Base-by-base conservation (phyloP, 2,113 vertebrate genomes). In the Anoplopoma fimbria region DNA sequence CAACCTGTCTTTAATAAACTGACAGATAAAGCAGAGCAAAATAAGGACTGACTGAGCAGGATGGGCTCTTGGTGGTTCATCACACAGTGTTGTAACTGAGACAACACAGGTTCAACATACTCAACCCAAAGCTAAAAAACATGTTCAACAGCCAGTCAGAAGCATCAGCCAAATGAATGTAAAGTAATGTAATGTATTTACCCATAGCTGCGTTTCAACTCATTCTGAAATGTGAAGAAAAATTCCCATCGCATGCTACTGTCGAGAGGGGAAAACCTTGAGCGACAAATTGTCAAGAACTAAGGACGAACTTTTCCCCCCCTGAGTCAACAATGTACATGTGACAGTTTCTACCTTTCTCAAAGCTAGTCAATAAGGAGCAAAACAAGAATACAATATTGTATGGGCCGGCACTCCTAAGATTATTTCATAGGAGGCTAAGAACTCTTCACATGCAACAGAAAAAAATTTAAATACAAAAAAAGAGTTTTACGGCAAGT, bases 101-200 rank as follows among this genome's bases (percentile, higher is more conserved):
- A 64, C 27, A 29, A n/a, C 25, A 63, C 58, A 40, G 62, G 19
- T 55, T 72, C 49, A 76, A n/a, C n/a, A n/a, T n/a, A n/a, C n/a
- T n/a, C n/a, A n/a, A n/a, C n/a, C n/a, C n/a, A n/a, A n/a, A n/a
- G n/a, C 17, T 47, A 4, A 33, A 68, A 25, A 33, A 17, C 42
- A 36, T 53, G 12, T 70, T 61, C 19, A 40, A 42, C 38, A 47
- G 40, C 38, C 19, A 33, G 21, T 33, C 57, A 47, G 15, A 61
- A 45, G 12, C 40, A 74, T 25, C 23, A 17, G 57, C 72, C 9
- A 45, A 23, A 31, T 31, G 19, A n/a, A 62, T 45, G 17, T 29
- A 8, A 17, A 27, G 14, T 34, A 29, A 45, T 15, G 29, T 42
- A 3, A 49, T 27, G 14, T n/a, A 31, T 45, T 73, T 31, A 9